Percentiles rank a stretch among this genome's conserved stretches.
phyloP scores from a whole-genome alignment of 2,797 vertebrate species.

The Pristis pectinata region DNA sequence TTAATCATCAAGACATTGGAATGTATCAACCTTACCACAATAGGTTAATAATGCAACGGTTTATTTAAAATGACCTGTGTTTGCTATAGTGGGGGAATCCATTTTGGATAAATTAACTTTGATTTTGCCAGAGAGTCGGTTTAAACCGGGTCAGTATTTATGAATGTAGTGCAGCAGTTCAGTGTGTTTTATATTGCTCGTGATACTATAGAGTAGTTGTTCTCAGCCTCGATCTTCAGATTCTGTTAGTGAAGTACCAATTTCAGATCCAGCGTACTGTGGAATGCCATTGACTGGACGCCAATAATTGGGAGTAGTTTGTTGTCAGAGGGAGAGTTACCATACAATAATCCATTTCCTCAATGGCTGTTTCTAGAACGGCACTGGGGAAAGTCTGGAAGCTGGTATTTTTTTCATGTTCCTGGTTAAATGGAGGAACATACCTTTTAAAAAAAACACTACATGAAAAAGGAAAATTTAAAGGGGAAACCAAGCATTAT shows the following conservation, averaged over 20 bases:
- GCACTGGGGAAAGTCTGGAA: not conserved
- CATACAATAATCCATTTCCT: not conserved
- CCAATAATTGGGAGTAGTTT: not conserved
- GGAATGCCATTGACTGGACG: not conserved
- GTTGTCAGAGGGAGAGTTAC: not conserved
- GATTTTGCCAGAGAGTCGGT: not conserved
- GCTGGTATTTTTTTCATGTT: not conserved
- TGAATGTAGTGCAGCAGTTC: not conserved
- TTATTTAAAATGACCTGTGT: not conserved
- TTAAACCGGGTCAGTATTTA: not conserved
- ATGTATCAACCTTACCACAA: not conserved
- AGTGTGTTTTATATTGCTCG: not conserved
- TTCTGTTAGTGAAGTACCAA: not conserved
- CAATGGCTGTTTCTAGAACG: not conserved
- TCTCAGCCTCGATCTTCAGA: not conserved
- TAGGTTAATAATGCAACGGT: constrained; percentile 5
- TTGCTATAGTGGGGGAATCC: not conserved
- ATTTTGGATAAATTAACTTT: not conserved
- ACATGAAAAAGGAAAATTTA: not conserved
- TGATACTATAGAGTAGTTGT: not conserved
- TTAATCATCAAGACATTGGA: constrained; percentile 18
- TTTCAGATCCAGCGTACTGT: not conserved
- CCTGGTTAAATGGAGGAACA: not conserved
- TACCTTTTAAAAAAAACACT: not conserved
- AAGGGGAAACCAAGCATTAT: too few relatives aligned